phyloP scores from a whole-genome alignment of 1,140 invertebrate genomes.

The Neoseiulus cucumeris region DNA sequence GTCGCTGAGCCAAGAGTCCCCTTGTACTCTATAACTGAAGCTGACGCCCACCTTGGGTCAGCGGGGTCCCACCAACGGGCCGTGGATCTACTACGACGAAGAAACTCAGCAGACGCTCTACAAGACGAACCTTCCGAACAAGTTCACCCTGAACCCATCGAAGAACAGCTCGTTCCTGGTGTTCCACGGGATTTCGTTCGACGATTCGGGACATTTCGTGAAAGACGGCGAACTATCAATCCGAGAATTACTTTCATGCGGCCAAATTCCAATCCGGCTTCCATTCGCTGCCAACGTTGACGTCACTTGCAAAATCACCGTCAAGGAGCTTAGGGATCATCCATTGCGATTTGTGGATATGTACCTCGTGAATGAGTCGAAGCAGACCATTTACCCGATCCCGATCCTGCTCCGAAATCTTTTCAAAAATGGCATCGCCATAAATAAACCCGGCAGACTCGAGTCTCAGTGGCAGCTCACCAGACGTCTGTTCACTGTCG shows the following conservation, averaged over 20 bases:
- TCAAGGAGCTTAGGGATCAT: neutral
- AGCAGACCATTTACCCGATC: neutral
- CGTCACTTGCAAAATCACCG: neutral
- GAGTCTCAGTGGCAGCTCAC: conserved; percentile 38
- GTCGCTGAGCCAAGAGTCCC: neutral
- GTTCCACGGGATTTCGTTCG: neutral
- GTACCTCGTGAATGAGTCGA: neutral
- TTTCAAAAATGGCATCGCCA: neutral
- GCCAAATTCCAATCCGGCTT: neutral
- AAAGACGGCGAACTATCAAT: neutral
- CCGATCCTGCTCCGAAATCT: conserved; percentile 4
- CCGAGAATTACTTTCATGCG: neutral
- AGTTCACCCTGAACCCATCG: neutral
- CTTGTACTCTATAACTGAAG: neutral
- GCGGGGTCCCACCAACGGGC: neutral
- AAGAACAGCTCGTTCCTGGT: neutral
- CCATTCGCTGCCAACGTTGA: conserved; percentile 1
- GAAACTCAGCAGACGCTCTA: conserved; percentile 1
- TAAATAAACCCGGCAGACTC: conserved; percentile 23
- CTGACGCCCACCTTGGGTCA: neutral
- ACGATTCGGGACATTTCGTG: neutral
- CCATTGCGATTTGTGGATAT: neutral
- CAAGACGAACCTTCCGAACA: neutral
- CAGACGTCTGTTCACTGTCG: conserved; percentile 38
- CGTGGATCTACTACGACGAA: conserved; percentile 8